Evolutionary conservation across 2,113 vertebrate species (phyloP).

Genomic region (Erpornis zantholeuca): DNA sequence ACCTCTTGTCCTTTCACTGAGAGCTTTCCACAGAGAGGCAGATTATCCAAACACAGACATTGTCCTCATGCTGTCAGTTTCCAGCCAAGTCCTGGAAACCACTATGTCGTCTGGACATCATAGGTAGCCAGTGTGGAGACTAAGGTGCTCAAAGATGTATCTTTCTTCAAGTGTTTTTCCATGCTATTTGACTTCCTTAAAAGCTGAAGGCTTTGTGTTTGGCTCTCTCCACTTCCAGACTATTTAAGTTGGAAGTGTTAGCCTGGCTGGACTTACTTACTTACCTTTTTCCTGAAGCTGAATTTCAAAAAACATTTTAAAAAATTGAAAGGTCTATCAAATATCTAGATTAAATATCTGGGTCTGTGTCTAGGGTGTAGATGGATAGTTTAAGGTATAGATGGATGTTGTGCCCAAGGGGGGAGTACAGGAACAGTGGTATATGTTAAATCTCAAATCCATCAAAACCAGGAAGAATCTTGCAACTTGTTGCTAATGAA

Average conservation of each 20-base stretch:
- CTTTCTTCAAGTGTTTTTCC: neutral
- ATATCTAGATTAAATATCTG: neutral
- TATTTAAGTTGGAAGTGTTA: neutral
- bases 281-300: neutral
- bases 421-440: neutral
- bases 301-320: neutral
- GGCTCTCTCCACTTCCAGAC: neutral
- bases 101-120: neutral
- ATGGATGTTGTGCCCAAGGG: accelerated
- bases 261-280: neutral
- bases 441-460: neutral
- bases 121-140: neutral
- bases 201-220: neutral
- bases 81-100: neutral
- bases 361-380: neutral
- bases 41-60: neutral
- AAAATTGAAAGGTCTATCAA: neutral
- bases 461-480: neutral
- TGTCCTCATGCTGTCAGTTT: neutral
- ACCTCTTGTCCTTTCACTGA: neutral
- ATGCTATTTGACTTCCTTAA: neutral
- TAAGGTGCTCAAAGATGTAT: neutral
- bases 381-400: neutral
- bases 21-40: neutral
- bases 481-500: neutral